These are phyloP conservation scores for Limulus polyphemus DNA, from an alignment of 2,888 invertebrate genomes.

Conservation along the genomic window DNA sequence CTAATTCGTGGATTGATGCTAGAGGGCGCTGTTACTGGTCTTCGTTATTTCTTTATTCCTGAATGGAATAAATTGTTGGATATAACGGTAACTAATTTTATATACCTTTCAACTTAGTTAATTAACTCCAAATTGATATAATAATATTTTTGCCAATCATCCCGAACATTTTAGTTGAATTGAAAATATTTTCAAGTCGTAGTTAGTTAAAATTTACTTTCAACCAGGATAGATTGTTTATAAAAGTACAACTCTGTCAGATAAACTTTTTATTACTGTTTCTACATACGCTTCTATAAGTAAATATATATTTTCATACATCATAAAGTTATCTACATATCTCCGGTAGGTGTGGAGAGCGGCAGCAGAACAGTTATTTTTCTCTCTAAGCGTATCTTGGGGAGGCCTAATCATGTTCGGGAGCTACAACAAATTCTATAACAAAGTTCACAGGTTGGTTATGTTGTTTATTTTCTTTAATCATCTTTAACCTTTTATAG, in stretches of 20 bases:
- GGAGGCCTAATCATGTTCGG: slow-evolving; percentile 65
- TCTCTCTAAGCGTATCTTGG: slow-evolving; percentile 66
- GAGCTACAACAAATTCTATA: slow-evolving; percentile 45
- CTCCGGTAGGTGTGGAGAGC: slow-evolving; percentile 72
- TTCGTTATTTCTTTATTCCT: slow-evolving; percentile 31
- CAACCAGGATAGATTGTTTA: too few relatives aligned
- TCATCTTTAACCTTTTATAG: too few relatives aligned
- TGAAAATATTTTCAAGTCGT: too few relatives aligned
- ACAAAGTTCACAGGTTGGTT: too few relatives aligned
- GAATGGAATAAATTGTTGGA: slow-evolving; percentile 29
- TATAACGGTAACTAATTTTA: slow-evolving; percentile 21
- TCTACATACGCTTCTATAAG: too few relatives aligned
- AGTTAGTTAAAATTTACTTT: too few relatives aligned
- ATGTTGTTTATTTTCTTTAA: too few relatives aligned
- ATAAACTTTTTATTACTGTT: too few relatives aligned
- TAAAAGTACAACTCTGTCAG: too few relatives aligned
- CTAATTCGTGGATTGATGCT: slow-evolving; percentile 27
- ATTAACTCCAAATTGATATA: too few relatives aligned
- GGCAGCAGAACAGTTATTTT: slow-evolving; percentile 71
- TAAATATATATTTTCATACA: too few relatives aligned
- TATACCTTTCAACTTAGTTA: not conserved
- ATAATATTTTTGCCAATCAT: not conserved
- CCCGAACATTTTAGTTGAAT: too few relatives aligned
- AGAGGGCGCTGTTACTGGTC: slow-evolving; percentile 29
- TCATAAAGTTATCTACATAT: not conserved